Percentiles rank a stretch among this genome's conserved stretches.
These are phyloP conservation scores for Lasiommata megera DNA, from an alignment of 2,888 invertebrate species.

Conservation along the genomic window DNA sequence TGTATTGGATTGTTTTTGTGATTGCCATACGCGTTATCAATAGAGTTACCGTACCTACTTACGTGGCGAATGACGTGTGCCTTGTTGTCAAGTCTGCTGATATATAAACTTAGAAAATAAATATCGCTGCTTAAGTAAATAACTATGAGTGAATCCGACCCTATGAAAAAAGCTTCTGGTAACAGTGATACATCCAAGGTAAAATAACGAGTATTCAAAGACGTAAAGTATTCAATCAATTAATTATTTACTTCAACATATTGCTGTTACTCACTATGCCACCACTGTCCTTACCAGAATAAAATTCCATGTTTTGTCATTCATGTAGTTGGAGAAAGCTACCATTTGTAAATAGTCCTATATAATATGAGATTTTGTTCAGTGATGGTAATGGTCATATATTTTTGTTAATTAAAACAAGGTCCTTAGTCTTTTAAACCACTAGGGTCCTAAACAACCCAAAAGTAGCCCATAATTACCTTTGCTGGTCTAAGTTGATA, in stretches of 20 bases:
- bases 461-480: too few relatives aligned
- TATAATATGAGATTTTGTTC: too few relatives aligned
- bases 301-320: too few relatives aligned
- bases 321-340: too few relatives aligned
- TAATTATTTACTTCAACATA: background rate
- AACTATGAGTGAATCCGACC: constrained; percentile 49
- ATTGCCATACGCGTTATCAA: constrained; percentile 51
- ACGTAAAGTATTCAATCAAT: background rate
- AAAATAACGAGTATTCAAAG: background rate
- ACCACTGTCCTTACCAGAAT: too few relatives aligned
- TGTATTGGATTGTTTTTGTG: constrained; percentile 35
- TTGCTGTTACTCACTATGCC: background rate
- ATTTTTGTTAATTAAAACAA: too few relatives aligned
- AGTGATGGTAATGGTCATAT: too few relatives aligned
- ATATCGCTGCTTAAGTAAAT: background rate
- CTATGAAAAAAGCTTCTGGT: constrained; percentile 38
- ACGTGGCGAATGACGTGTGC: constrained; percentile 67
- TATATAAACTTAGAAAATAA: constrained; percentile 25
- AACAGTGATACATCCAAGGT: constrained; percentile 47
- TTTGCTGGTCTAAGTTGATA: too few relatives aligned
- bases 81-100: constrained; percentile 24
- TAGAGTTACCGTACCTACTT: constrained; percentile 49
- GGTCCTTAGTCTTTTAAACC: too few relatives aligned
- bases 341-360: too few relatives aligned
- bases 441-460: too few relatives aligned